These are phyloP conservation scores for Coregonus suidteri DNA, from an alignment of 2,797 vertebrate genomes.

Conservation along the genomic window DNA sequence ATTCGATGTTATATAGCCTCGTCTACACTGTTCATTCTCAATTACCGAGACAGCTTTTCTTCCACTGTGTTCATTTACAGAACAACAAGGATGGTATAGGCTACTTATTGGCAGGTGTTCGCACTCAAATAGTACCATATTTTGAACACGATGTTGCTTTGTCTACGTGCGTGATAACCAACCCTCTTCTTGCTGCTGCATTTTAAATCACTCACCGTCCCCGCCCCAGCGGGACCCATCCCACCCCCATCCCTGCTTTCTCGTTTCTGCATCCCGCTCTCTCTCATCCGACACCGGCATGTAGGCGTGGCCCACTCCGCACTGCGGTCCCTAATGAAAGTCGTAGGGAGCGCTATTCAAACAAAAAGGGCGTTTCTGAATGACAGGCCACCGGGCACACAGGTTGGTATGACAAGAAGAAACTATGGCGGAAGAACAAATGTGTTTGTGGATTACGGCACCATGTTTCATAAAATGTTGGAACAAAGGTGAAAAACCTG, in stretches of 20 bases:
- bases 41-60: not conserved
- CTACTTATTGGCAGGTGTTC: not conserved
- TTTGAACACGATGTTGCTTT: not conserved
- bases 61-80: not conserved
- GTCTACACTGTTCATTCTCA: not conserved
- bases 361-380: conserved; percentile 74
- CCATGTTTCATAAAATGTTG: not conserved
- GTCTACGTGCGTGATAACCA: not conserved
- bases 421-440: conserved; percentile 46
- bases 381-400: conserved; percentile 23
- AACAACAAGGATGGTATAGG: not conserved
- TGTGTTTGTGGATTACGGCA: conserved; percentile 8
- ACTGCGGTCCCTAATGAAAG: conserved; percentile 96
- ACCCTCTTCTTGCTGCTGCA: not conserved
- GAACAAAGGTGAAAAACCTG: conserved; percentile 2
- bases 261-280: conserved; percentile 22
- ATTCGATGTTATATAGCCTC: not conserved
- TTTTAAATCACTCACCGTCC: conserved; percentile 5
- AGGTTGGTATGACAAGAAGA: conserved; percentile 6
- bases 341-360: conserved; percentile 72
- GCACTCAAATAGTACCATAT: conserved; percentile 12
- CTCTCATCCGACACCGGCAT: conserved; percentile 72
- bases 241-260: conserved; percentile 9
- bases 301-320: conserved; percentile 95
- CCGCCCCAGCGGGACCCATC: conserved; percentile 32